Conservation (phyloP, 2,888 invertebrate species). For the Ferrisia virgata region DNA sequence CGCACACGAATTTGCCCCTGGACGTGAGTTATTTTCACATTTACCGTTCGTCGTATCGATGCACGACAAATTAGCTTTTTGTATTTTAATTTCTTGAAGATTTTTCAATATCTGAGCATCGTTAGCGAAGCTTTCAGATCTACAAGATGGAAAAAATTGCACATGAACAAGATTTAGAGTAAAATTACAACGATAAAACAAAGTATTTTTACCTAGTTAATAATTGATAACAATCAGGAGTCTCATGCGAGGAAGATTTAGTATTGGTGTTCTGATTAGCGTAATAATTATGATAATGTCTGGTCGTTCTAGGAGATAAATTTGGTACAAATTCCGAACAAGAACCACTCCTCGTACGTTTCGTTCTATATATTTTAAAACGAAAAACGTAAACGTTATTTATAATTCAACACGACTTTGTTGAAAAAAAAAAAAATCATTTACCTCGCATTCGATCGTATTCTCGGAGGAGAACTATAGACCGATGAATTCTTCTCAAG, state of each 20-base stretch:
- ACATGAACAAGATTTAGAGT: neutral
- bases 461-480: constrained; percentile 37
- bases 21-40: neutral
- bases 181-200: neutral
- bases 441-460: constrained; percentile 34
- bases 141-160: constrained; percentile 46
- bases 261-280: constrained; percentile 49
- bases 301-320: constrained; percentile 22
- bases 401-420: neutral
- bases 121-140: constrained; percentile 74
- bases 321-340: constrained; percentile 49
- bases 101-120: constrained; percentile 74
- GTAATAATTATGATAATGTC: constrained; percentile 40
- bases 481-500: constrained; percentile 23
- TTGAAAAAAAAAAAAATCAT: neutral
- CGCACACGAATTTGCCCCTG: neutral
- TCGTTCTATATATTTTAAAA: constrained; percentile 33
- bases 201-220: constrained; percentile 49
- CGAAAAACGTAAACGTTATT: neutral
- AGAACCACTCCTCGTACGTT: constrained; percentile 49
- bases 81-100: constrained; percentile 52
- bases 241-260: constrained; percentile 49
- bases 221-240: constrained; percentile 49
- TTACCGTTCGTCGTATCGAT: neutral
- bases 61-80: neutral